phyloP scores from a whole-genome alignment of 2,888 invertebrate species.

The Rhamnusium bicolor region DNA sequence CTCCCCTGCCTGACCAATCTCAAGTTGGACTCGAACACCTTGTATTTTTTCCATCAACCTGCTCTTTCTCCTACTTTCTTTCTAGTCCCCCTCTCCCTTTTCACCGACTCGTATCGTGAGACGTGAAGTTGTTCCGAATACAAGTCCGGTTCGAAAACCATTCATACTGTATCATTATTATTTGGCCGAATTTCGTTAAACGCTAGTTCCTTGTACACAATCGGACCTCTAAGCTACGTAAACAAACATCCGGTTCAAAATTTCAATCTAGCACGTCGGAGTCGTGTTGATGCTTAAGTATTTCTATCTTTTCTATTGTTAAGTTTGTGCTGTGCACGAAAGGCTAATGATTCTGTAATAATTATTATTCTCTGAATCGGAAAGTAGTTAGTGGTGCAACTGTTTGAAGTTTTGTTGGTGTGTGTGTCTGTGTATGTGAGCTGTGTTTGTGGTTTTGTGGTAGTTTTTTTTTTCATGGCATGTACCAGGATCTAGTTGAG shows the following conservation, averaged over 20 bases:
- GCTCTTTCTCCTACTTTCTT: constrained; percentile 56
- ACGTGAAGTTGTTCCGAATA: constrained; percentile 49
- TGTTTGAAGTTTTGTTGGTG: not conserved
- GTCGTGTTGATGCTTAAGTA: constrained; percentile 15
- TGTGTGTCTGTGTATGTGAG: constrained; percentile 16
- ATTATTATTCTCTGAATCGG: constrained; percentile 25
- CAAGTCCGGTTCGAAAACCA: constrained; percentile 53
- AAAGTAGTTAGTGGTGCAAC: constrained; percentile 11
- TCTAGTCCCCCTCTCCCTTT: constrained; percentile 35
- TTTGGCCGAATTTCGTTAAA: constrained; percentile 47
- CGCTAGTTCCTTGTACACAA: constrained; percentile 35
- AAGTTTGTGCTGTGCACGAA: constrained; percentile 11
- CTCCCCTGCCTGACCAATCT: not conserved
- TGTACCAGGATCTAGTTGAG: constrained; percentile 19
- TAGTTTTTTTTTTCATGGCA: constrained; percentile 11
- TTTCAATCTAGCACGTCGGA: constrained; percentile 39
- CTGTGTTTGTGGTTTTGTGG: constrained; percentile 36
- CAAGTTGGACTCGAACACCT: constrained; percentile 7
- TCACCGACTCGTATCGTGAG: constrained; percentile 26
- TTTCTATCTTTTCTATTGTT: constrained; percentile 26
- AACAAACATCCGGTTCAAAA: constrained; percentile 52
- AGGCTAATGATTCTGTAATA: not conserved
- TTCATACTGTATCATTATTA: constrained; percentile 33
- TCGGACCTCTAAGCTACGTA: constrained; percentile 39
- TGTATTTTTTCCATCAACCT: constrained; percentile 37